Evolutionary conservation across 2,888 invertebrate genomes (phyloP).

Genomic region (Lycia hirtaria): DNA sequence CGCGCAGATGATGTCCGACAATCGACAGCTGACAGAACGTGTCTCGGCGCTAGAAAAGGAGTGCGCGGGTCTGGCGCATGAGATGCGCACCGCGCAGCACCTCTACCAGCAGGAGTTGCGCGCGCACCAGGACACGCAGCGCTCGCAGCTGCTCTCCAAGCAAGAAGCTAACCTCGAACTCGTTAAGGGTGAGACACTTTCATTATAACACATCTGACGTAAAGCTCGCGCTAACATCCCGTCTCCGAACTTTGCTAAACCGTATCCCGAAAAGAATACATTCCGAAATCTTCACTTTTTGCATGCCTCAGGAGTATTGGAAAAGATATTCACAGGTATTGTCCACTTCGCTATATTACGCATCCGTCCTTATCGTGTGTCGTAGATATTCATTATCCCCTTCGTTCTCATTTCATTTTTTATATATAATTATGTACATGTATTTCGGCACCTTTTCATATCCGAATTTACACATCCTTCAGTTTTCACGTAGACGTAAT

Average conservation of each 20-base stretch:
- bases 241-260: conserved; percentile 57
- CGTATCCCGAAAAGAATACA: conserved; percentile 58
- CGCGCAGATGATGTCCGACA: conserved; percentile 88
- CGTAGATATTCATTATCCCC: conserved; percentile 28
- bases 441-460: neutral
- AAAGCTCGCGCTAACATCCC: conserved; percentile 60
- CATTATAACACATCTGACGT: conserved; percentile 32
- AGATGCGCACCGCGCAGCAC: conserved; percentile 93
- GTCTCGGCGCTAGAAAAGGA: conserved; percentile 95
- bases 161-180: conserved; percentile 97
- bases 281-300: conserved; percentile 75
- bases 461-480: conserved; percentile 1
- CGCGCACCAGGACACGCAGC: conserved; percentile 95
- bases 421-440: too few species aligned
- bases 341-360: conserved; percentile 68
- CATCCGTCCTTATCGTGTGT: conserved; percentile 39
- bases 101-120: conserved; percentile 94
- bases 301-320: conserved; percentile 88
- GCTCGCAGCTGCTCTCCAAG: conserved; percentile 92
- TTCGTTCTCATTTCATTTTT: conserved; percentile 6
- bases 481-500: conserved; percentile 12
- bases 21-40: conserved; percentile 91
- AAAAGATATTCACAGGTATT: conserved; percentile 89
- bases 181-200: conserved; percentile 90
- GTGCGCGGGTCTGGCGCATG: conserved; percentile 92